Evolutionary conservation across 1,140 invertebrate genomes (phyloP).

Genomic region (Coptotermes formosanus): DNA sequence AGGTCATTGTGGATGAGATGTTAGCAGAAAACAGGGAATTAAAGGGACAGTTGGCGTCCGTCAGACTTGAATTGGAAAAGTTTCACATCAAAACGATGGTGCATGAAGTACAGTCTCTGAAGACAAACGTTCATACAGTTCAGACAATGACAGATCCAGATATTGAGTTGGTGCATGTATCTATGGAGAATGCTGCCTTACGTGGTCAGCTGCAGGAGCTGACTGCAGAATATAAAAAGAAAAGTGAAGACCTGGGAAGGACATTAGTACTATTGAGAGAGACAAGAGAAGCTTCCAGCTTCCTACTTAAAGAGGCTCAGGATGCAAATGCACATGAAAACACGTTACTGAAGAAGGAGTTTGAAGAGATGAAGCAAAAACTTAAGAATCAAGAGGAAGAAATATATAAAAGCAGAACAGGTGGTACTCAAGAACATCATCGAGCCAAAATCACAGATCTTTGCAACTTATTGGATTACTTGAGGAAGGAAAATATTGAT

Average conservation of each 20-base stretch:
- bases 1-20: background rate
- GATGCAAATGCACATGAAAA: background rate
- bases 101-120: background rate
- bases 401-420: background rate
- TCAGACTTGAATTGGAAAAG: background rate
- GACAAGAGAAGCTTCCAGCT: background rate
- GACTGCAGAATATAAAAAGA: background rate
- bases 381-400: background rate
- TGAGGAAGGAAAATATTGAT: background rate
- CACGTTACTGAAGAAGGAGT: background rate
- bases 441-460: background rate
- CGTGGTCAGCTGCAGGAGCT: background rate
- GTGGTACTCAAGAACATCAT: background rate
- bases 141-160: constrained; percentile 21
- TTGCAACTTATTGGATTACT: background rate
- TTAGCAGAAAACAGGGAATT: background rate
- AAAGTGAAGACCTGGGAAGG: background rate
- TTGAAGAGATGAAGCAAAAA: background rate
- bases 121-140: background rate
- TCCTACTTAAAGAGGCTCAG: background rate
- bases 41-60: background rate
- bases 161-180: background rate
- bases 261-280: background rate
- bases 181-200: background rate
- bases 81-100: background rate